Percentiles rank a stretch among this genome's conserved stretches.
These are phyloP conservation scores for Columba janthina DNA, from an alignment of 2,113 vertebrate species.

Conservation along the genomic window DNA sequence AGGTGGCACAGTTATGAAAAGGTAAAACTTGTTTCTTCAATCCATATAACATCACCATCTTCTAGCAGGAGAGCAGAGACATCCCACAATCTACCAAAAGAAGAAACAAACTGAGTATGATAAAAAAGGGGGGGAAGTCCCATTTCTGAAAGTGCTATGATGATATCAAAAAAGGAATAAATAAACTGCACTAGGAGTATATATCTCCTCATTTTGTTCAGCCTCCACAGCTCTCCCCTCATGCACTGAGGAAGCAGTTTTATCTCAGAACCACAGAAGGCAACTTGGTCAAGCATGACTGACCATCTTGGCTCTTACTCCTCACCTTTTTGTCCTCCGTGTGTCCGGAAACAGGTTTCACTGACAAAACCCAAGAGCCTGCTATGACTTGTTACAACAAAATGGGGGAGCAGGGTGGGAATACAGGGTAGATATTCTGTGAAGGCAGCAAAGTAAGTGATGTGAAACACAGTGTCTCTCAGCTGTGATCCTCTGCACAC, in stretches of 20 bases:
- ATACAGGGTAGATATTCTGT: fast-evolving
- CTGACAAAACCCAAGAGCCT: not conserved
- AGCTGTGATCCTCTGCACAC: not conserved
- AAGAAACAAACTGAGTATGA: not conserved
- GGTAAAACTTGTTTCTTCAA: not conserved
- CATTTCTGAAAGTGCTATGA: not conserved
- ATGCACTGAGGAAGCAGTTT: not conserved
- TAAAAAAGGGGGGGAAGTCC: not conserved
- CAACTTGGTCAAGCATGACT: not conserved
- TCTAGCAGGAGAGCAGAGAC: not conserved
- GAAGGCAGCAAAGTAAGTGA: no score
- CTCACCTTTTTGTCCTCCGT: not conserved
- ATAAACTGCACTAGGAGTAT: no score
- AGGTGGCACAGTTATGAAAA: not conserved
- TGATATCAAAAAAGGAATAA: not conserved
- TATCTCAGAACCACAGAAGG: not conserved
- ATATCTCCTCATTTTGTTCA: not conserved
- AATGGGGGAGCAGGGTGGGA: not conserved
- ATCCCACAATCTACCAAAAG: not conserved
- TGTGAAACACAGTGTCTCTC: fast-evolving
- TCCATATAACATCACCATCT: not conserved
- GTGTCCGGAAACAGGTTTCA: not conserved
- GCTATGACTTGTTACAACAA: not conserved
- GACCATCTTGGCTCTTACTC: no score
- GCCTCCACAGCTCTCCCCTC: not conserved